Evolutionary conservation across 1,140 invertebrate genomes (phyloP).

Genomic region (Bathynomus jamesi): DNA sequence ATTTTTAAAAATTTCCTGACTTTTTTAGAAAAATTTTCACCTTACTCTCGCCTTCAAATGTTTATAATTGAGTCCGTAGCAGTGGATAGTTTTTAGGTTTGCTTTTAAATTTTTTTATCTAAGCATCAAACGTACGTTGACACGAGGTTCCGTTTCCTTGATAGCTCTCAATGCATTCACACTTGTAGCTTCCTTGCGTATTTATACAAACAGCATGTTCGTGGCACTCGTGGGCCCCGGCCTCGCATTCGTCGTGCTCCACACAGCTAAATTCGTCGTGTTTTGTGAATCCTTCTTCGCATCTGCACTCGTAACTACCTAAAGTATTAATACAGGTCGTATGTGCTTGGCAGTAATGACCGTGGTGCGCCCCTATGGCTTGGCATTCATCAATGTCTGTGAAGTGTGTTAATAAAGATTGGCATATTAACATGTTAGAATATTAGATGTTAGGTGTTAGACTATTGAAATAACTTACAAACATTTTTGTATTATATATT

Average conservation of each 20-base stretch:
- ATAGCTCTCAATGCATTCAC: constrained; percentile 71
- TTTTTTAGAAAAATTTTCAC: too few species aligned
- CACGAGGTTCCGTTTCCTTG: constrained; percentile 72
- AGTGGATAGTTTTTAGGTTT: too few species aligned
- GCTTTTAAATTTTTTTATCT: too few species aligned
- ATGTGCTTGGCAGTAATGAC: constrained; percentile 71
- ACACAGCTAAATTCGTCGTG: constrained; percentile 69
- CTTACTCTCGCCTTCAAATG: too few species aligned
- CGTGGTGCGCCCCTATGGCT: constrained; percentile 59
- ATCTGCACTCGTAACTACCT: constrained; percentile 56
- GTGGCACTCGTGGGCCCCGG: constrained; percentile 60
- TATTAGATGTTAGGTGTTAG: too few species aligned
- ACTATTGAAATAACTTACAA: too few species aligned
- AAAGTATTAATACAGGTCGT: constrained; percentile 69
- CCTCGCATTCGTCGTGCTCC: constrained; percentile 69
- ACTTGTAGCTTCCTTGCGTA: constrained; percentile 74
- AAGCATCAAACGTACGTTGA: constrained; percentile 55
- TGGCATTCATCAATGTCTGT: constrained; percentile 77
- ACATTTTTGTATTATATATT: too few species aligned
- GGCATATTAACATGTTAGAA: too few species aligned
- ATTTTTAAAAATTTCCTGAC: too few species aligned
- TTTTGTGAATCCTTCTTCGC: constrained; percentile 55
- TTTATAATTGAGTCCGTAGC: too few species aligned
- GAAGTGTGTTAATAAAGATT: too few species aligned
- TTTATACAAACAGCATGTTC: constrained; percentile 72